These are phyloP conservation scores for Henicopernis longicauda DNA, from an alignment of 2,113 vertebrate species.

Conservation along the genomic window DNA sequence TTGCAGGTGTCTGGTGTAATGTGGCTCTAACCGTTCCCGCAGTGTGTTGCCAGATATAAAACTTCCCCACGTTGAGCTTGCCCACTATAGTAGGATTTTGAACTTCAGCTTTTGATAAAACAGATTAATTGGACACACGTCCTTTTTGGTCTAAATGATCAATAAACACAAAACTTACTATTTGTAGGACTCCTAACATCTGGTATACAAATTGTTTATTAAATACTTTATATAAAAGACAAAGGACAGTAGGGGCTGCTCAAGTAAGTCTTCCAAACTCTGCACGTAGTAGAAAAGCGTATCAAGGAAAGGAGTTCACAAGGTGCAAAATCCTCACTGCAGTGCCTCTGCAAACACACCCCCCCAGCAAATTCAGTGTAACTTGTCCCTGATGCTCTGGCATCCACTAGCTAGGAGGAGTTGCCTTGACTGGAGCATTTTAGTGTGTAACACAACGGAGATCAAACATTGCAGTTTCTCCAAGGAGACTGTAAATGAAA, in stretches of 20 bases:
- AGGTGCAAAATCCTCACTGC: neutral
- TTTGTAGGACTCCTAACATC: neutral
- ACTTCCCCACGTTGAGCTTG: rapidly evolving
- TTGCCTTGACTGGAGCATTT: neutral
- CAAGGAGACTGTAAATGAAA: neutral
- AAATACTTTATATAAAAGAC: neutral
- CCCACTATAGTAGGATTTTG: neutral
- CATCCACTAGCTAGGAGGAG: neutral
- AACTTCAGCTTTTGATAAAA: neutral
- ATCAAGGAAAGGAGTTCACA: too few species aligned
- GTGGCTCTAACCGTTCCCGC: neutral
- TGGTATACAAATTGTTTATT: neutral
- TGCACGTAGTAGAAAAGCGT: too few species aligned
- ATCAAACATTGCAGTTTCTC: neutral
- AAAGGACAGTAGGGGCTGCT: neutral
- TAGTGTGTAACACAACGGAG: too few species aligned
- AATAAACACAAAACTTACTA: neutral
- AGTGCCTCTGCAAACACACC: neutral
- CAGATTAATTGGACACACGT: neutral
- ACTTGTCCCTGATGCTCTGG: neutral
- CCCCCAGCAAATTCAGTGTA: neutral
- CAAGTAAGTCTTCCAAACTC: too few species aligned
- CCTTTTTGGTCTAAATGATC: neutral
- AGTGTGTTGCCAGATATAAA: neutral
- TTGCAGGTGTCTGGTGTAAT: neutral